Evolutionary conservation across 2,797 vertebrate species (phyloP), one percentile per base, ranked within the genome.

Genomic region (Scolopax bukidnonensis): DNA sequence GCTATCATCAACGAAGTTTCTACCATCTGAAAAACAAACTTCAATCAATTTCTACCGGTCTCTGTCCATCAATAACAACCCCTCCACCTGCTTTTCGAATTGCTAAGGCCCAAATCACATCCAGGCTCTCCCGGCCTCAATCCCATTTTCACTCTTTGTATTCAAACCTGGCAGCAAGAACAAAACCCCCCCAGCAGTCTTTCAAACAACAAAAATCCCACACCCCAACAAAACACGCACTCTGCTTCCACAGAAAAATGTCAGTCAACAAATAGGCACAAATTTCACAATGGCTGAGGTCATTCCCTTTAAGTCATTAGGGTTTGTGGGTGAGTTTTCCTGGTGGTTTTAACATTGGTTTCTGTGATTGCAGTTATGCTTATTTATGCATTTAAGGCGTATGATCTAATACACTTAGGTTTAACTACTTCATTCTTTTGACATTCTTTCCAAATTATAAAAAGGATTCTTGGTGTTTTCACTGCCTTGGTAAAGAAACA

Each of bases 381-480:
- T 97, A 98, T 97, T 97, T 98, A 97, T 97, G 97, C 95, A 97
- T 98, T 98, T 98, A 95, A 95, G 96, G 93, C 95, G 16, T 96
- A 98, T 97, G 97, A 98, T 96, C 97, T 98, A 98, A 98, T 97
- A 87, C 95, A 95, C 90, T 97, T 97, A 96, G 97, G 97, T 98
- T 97, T 98, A 98, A 97, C 97, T 97, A 96, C 95, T 97, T 96
- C 96, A 97, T 97, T 97, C 94, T 93, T 97, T 96, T 91, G 96
- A 97, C 97, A 97, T 98, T 97, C 97, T 97, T 97, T 98, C 97
- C 97, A 98, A 98, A 97, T 97, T 97, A 97, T 97, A 97, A 92
- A 93, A 97, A 97, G 96, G 96, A 98, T 98, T 97, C 97, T 97
- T 97, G 69, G 70, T 97, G 97, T 98, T 98, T 98, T 98, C 97